Evolutionary conservation across 1,140 invertebrate genomes (phyloP).

Genomic region (Anoplolepis gracilipes): DNA sequence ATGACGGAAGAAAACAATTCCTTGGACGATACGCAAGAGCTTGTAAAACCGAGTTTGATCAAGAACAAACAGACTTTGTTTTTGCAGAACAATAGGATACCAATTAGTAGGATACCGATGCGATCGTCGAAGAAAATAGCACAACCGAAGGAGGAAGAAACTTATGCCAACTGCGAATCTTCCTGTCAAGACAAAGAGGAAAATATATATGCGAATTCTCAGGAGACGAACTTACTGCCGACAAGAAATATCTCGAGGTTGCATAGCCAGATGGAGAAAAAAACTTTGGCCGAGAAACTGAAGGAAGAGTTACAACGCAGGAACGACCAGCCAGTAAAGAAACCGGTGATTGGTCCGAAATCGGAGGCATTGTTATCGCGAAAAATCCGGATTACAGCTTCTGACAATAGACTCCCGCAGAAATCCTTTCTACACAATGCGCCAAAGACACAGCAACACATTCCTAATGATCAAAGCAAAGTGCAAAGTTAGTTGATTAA

Average conservation of each 20-base stretch:
- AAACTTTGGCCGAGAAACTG: slow-evolving; percentile 75
- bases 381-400: neutral
- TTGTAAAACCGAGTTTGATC: neutral
- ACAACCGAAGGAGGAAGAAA: slow-evolving; percentile 69
- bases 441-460: neutral
- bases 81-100: neutral
- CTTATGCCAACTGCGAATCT: slow-evolving; percentile 78
- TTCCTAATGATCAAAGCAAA: slow-evolving; percentile 40
- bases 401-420: slow-evolving; percentile 59
- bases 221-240: slow-evolving; percentile 4
- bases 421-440: slow-evolving; percentile 78
- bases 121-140: neutral
- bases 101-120: neutral
- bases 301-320: slow-evolving; percentile 74
- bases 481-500: slow-evolving; percentile 61
- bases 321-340: slow-evolving; percentile 48
- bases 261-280: slow-evolving; percentile 64
- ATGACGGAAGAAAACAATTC: slow-evolving; percentile 66
- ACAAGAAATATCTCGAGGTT: slow-evolving; percentile 66
- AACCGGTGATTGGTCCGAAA: slow-evolving; percentile 69
- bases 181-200: slow-evolving; percentile 53
- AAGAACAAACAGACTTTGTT: neutral
- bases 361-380: slow-evolving; percentile 46
- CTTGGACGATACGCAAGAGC: neutral
- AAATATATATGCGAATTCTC: slow-evolving; percentile 78